A percentile compares a stretch with the other conserved stretches of the same genome.
Evolutionary conservation across 2,797 vertebrate genomes (phyloP).

Genomic region (Oreortyx pictus): DNA sequence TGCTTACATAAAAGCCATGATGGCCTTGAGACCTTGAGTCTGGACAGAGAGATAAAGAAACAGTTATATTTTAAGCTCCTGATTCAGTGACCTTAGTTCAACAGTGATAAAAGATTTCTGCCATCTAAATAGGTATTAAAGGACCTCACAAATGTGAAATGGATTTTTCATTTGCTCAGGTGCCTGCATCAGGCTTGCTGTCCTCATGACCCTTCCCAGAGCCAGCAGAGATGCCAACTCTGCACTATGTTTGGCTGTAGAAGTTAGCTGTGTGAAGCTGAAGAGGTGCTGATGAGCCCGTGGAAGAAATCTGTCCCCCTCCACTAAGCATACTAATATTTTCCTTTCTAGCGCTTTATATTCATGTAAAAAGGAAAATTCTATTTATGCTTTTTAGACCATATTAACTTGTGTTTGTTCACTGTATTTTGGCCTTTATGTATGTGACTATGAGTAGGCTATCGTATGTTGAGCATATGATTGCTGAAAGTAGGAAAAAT

Average conservation of each 20-base stretch:
- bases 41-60: background rate
- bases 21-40: constrained; percentile 17
- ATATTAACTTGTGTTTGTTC: constrained; percentile 5
- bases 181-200: background rate
- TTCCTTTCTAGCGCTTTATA: background rate
- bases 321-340: background rate
- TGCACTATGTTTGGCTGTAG: background rate
- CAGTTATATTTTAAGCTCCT: background rate
- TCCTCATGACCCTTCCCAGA: background rate
- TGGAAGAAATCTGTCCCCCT: background rate
- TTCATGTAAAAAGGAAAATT: background rate
- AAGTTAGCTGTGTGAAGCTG: background rate
- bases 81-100: constrained; percentile 19
- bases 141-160: constrained; percentile 10
- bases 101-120: background rate
- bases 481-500: constrained; percentile 21
- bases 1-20: background rate
- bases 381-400: background rate
- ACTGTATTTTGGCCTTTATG: background rate
- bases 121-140: background rate
- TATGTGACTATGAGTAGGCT: background rate
- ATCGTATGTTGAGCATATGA: background rate
- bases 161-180: background rate
- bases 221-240: background rate
- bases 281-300: background rate